A percentile compares a stretch with the other conserved stretches of the same genome.
These are phyloP conservation scores for Phalanger gymnotis DNA, from an alignment of 2,797 vertebrate species.

Conservation along the genomic window DNA sequence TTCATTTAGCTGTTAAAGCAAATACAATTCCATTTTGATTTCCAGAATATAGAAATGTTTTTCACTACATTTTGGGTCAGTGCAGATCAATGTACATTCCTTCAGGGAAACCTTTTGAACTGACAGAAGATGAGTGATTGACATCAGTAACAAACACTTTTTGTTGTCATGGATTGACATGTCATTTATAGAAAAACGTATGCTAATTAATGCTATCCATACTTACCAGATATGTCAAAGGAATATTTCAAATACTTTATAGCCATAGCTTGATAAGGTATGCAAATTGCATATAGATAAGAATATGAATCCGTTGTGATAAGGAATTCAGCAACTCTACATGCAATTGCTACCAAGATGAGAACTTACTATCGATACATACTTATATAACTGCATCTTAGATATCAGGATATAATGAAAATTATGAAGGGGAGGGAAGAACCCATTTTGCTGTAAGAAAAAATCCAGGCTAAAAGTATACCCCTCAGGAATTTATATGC, in stretches of 20 bases:
- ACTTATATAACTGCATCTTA: neutral
- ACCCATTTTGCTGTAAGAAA: neutral
- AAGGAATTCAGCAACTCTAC: conserved; percentile 58
- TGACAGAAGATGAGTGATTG: conserved; percentile 80
- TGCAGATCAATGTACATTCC: conserved; percentile 83
- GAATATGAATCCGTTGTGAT: conserved; percentile 54
- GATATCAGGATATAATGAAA: neutral
- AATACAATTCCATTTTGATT: conserved; percentile 73
- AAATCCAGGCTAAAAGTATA: neutral
- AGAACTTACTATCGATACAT: conserved; percentile 43
- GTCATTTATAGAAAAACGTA: conserved; percentile 76
- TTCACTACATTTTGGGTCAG: conserved; percentile 81
- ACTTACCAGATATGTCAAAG: conserved; percentile 76
- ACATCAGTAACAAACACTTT: conserved; percentile 81
- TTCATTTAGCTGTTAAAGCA: conserved; percentile 46
- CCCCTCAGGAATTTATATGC: neutral
- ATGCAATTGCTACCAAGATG: conserved; percentile 49
- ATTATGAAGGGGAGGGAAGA: neutral
- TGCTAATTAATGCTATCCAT: conserved; percentile 80
- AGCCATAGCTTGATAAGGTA: conserved; percentile 45
- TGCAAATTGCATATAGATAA: conserved; percentile 58
- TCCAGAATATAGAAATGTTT: conserved; percentile 79
- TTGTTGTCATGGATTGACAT: conserved; percentile 70
- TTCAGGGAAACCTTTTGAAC: conserved; percentile 82
- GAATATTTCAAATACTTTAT: conserved; percentile 68